Evolutionary conservation across 2,797 vertebrate genomes (phyloP), one percentile per base, ranked within the genome.

Genomic region (Sitta carolinensis): DNA sequence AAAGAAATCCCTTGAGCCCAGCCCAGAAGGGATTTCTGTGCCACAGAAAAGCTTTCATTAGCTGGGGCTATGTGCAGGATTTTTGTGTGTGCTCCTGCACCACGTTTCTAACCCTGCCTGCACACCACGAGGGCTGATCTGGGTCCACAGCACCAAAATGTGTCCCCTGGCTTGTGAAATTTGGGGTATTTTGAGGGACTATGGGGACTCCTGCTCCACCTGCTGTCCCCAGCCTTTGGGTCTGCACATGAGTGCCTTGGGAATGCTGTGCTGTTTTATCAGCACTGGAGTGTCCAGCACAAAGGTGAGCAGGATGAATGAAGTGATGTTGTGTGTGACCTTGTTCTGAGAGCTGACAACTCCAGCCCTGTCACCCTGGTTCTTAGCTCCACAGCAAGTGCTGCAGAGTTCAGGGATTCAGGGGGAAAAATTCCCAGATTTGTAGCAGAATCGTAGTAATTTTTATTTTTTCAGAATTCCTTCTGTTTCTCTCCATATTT

Each of bases 221-320:
- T 9, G 0, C 34, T 38, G 13, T 29, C n/a, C 32, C 50, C 43
- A 7, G 15, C 27, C 54, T 50, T 79, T n/a, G 77, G 22, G 21
- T 67, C 38, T 9, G 16, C 3, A 3, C 7, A 1, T 2, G n/a
- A 42, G n/a, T n/a, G 32, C 42, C 38, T 29, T 2, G 3, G 67
- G 43, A 74, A 4, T 18, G 2, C 0, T 17, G n/a, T 18, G 72
- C 32, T 45, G 23, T 20, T 84, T 26, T 30, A 12, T n/a, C 57
- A 55, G 0, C 9, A 1, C 5, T 30, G 26, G 81, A 5, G 10
- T 58, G 34, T 4, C 19, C 68, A 29, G 32, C 16, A 40, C 7
- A 61, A 74, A 26, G 5, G 16, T n/a, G 38, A 40, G 50, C 42
- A 29, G 64, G 42, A 19, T 17, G 42, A 77, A 63, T 10, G 15